Percentiles rank a stretch among this genome's conserved stretches.
Conservation (phyloP, 2,888 invertebrate species). For the Cataglyphis altisquamis region DNA sequence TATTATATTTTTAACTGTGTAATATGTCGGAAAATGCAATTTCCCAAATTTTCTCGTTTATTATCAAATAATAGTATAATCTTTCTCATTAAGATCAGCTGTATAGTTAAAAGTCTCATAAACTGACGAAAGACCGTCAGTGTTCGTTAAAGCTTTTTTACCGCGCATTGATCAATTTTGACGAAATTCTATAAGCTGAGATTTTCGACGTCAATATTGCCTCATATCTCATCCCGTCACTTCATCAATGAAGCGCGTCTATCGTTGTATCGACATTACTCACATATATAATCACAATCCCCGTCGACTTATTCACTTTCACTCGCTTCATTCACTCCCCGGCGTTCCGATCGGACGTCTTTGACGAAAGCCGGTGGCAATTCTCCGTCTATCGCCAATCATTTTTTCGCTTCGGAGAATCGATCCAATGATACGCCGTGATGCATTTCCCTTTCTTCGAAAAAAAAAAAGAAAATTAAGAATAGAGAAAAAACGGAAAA, state of each 20-base stretch:
- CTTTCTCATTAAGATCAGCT: too few species aligned
- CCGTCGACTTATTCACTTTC: slow-evolving; percentile 56
- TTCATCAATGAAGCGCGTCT: slow-evolving; percentile 56
- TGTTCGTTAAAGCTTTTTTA: slow-evolving; percentile 38
- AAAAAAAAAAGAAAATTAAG: slow-evolving; percentile 1
- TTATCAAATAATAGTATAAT: not conserved
- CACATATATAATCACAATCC: slow-evolving; percentile 54
- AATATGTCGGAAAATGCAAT: not conserved
- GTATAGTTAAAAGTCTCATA: slow-evolving; percentile 29
- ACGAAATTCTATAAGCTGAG: slow-evolving; percentile 18
- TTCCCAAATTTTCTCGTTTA: not conserved
- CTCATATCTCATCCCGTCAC: slow-evolving; percentile 51
- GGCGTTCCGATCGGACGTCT: slow-evolving; percentile 30
- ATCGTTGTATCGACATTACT: slow-evolving; percentile 54
- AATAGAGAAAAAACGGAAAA: slow-evolving; percentile 11
- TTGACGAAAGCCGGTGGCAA: slow-evolving; percentile 51
- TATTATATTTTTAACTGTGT: not conserved
- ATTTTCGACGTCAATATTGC: slow-evolving; percentile 40
- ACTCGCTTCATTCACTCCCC: slow-evolving; percentile 55
- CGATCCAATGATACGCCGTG: slow-evolving; percentile 9
- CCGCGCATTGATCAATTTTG: slow-evolving; percentile 21
- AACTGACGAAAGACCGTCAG: slow-evolving; percentile 2
- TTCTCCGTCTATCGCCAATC: slow-evolving; percentile 29
- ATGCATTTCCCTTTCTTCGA: slow-evolving; percentile 18
- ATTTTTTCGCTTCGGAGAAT: slow-evolving; percentile 48